Evolutionary conservation across 2,113 vertebrate species (phyloP).

Genomic region (Lontra canadensis): DNA sequence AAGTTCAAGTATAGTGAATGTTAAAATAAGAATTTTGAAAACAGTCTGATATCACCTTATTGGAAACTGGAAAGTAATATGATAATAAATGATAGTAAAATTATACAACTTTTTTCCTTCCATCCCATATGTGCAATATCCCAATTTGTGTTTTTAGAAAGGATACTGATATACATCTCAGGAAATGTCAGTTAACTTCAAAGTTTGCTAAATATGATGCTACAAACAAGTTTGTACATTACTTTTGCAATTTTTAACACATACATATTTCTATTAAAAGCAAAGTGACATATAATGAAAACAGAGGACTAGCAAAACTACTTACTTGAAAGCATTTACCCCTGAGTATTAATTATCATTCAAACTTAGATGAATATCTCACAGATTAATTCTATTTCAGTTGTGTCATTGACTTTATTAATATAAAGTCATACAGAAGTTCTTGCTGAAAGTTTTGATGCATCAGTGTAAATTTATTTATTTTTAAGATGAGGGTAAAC

Average conservation of each 20-base stretch:
- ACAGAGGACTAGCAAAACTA: background rate
- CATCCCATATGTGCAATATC: background rate
- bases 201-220: background rate
- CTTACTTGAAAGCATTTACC: background rate
- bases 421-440: background rate
- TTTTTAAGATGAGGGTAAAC: background rate
- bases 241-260: background rate
- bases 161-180: background rate
- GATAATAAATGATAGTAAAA: no score
- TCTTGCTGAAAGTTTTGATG: background rate
- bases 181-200: background rate
- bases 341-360: constrained; percentile 25
- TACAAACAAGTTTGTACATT: background rate
- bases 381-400: constrained; percentile 7
- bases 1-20: background rate
- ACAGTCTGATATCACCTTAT: background rate
- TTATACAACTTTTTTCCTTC: background rate
- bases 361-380: background rate
- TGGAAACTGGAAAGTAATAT: background rate
- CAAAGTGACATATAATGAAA: background rate
- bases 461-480: background rate
- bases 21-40: background rate
- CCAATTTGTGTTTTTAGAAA: background rate
- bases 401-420: background rate
- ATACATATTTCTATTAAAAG: background rate